Conservation (phyloP, 2,113 vertebrate genomes). For the Indicator maculatus region DNA sequence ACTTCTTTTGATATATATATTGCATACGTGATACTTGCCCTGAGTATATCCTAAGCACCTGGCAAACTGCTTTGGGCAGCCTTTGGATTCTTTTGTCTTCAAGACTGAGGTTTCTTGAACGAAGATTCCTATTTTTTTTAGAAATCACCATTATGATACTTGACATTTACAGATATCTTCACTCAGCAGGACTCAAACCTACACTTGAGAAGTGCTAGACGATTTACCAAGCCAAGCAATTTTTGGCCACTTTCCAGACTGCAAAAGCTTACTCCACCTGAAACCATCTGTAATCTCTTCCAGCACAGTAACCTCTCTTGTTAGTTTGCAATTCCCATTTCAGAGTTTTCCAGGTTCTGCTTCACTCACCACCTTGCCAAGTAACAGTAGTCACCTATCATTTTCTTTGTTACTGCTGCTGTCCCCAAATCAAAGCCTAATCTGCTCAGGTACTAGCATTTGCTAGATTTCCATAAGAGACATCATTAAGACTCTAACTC, state of each 20-base stretch:
- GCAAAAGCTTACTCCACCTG: not conserved
- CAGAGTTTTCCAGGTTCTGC: not conserved
- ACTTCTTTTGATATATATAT: fast-evolving
- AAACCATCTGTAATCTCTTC: not conserved
- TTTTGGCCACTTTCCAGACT: not conserved
- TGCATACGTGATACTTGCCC: not conserved
- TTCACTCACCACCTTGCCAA: not conserved
- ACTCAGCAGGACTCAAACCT: not conserved
- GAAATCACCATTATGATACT: not conserved
- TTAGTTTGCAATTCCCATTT: not conserved
- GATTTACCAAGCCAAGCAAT: not conserved
- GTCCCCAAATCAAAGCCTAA: not conserved
- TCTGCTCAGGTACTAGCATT: not conserved
- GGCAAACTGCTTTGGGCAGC: not conserved
- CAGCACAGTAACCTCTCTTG: not conserved
- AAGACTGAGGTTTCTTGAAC: not conserved
- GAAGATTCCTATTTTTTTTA: not conserved
- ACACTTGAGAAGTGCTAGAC: not conserved
- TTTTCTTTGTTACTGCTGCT: not conserved
- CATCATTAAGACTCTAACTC: not conserved
- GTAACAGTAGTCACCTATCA: not conserved
- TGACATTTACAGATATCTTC: not conserved
- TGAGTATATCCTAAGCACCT: not conserved
- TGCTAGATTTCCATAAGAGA: not conserved
- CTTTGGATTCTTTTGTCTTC: not conserved